Conservation (phyloP, 2,113 vertebrate species). For the Brachyistius frenatus region DNA sequence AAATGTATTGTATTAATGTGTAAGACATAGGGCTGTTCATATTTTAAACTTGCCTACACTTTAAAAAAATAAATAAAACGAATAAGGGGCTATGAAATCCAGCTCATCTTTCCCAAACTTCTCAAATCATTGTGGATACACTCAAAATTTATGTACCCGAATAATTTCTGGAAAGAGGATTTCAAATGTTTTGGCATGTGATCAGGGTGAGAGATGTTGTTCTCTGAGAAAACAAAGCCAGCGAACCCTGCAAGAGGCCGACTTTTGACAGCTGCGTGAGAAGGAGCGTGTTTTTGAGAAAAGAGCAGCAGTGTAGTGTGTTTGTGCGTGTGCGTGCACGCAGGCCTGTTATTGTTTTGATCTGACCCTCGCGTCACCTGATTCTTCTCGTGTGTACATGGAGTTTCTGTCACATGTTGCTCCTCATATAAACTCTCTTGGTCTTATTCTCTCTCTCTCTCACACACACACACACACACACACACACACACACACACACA, state of each 20-base stretch:
- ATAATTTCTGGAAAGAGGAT: constrained; percentile 11
- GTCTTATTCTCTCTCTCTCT: neutral
- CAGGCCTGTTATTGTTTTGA: constrained; percentile 71
- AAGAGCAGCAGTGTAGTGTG: neutral
- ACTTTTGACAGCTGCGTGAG: constrained; percentile 71
- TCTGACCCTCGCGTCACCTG: constrained; percentile 64
- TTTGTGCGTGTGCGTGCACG: constrained; percentile 12
- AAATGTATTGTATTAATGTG: neutral
- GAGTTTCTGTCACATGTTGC: constrained; percentile 65
- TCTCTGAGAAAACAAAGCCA: constrained; percentile 47
- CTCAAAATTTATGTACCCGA: neutral
- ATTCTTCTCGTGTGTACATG: constrained; percentile 50
- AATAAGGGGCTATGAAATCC: neutral
- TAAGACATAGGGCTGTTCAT: neutral
- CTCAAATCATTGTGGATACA: neutral
- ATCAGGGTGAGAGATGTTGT: constrained; percentile 43
- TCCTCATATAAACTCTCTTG: constrained; percentile 23
- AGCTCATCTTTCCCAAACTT: neutral
- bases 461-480: constrained; percentile 31
- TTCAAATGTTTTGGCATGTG: constrained; percentile 36
- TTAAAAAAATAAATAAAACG: no score
- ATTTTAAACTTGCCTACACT: neutral
- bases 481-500: constrained; percentile 39
- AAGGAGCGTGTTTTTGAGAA: constrained; percentile 46
- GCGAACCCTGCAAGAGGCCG: constrained; percentile 26